Conservation (phyloP, 1,140 invertebrate genomes). For the Zaprionus ghesquierei region DNA sequence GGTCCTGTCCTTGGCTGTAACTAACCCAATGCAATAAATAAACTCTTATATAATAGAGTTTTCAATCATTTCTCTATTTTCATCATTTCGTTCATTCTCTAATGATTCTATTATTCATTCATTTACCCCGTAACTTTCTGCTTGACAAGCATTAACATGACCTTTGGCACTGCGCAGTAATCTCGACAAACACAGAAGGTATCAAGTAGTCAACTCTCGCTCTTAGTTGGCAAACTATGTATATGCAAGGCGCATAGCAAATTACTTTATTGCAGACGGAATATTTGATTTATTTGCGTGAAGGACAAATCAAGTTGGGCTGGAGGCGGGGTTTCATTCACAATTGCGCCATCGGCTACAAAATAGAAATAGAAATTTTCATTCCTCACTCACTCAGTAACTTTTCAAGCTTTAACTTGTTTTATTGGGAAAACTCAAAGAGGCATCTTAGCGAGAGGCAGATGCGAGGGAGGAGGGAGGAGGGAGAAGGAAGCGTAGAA, state of each 20-base stretch:
- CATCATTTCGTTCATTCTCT: background rate
- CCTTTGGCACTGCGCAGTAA: background rate
- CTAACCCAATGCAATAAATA: too few relatives aligned
- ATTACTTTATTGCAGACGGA: slow-evolving; percentile 14
- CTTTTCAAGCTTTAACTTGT: background rate
- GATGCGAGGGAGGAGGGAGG: background rate
- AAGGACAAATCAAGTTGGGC: slow-evolving; percentile 16
- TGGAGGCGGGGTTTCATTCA: slow-evolving; percentile 5
- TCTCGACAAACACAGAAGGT: background rate
- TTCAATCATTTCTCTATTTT: background rate
- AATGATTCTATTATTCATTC: background rate
- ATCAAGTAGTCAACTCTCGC: background rate
- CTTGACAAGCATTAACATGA: background rate
- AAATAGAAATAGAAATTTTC: background rate
- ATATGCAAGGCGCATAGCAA: background rate
- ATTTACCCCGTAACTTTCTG: background rate
- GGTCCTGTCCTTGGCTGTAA: too few relatives aligned
- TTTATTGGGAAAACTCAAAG: background rate
- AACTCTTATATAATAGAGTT: too few relatives aligned
- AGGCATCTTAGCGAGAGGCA: background rate
- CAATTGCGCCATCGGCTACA: background rate
- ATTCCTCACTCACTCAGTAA: background rate
- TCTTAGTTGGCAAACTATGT: background rate
- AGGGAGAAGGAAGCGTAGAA: background rate
- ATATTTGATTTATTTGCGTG: slow-evolving; percentile 18